phyloP scores from a whole-genome alignment of 2,113 vertebrate genomes.

The Laterallus jamaicensis region DNA sequence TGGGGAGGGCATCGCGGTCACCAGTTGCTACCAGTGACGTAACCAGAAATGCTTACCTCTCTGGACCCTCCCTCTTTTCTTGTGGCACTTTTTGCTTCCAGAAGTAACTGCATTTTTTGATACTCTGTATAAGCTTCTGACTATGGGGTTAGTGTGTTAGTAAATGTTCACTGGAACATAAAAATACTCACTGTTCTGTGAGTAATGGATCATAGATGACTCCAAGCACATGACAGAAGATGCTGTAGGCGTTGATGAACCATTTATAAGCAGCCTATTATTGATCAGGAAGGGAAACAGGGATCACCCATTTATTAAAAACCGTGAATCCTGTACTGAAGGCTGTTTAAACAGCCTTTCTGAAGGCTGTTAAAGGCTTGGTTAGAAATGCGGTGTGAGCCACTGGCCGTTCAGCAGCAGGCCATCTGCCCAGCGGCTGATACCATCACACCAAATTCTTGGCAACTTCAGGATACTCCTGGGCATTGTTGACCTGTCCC shows the following conservation, averaged over 20 bases:
- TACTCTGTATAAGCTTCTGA: neutral
- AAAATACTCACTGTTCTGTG: neutral
- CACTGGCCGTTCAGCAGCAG: neutral
- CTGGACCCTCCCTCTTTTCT: neutral
- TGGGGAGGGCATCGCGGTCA: neutral
- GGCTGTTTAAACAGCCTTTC: neutral
- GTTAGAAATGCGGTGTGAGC: neutral
- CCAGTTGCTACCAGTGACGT: neutral
- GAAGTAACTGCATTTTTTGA: neutral
- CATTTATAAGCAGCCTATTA: neutral
- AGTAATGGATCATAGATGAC: neutral
- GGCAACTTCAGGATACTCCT: neutral
- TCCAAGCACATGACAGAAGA: neutral
- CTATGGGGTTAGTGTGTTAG: neutral
- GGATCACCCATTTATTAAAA: neutral
- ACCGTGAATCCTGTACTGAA: neutral
- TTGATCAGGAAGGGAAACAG: neutral
- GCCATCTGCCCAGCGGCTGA: neutral
- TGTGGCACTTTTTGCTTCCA: neutral
- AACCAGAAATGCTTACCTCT: neutral
- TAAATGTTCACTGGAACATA: neutral
- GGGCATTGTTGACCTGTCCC: neutral
- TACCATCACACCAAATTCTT: neutral
- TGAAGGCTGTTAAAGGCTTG: neutral
- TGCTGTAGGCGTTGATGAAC: neutral